Evolutionary conservation across 2,888 invertebrate species (phyloP).

Genomic region (Orchesellides sinensis): DNA sequence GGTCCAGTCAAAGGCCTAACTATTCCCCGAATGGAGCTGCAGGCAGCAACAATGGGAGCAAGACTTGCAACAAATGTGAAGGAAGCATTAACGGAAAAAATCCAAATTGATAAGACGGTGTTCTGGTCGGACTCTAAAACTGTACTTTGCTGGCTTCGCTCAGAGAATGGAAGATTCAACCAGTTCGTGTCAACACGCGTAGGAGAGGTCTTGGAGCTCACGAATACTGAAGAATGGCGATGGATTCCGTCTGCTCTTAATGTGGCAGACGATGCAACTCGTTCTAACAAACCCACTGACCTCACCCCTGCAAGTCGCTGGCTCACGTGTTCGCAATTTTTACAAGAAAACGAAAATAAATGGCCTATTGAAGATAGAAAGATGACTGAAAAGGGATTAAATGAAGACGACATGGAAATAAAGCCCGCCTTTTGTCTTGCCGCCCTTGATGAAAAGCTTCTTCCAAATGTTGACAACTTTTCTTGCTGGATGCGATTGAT

Average conservation of each 20-base stretch:
- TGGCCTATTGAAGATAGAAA: conserved; percentile 61
- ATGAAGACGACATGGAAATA: neutral
- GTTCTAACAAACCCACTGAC: conserved; percentile 26
- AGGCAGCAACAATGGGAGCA: conserved; percentile 68
- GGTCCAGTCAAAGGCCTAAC: conserved; percentile 61
- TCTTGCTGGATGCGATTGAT: conserved; percentile 30
- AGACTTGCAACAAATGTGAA: conserved; percentile 25
- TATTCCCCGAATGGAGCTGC: conserved; percentile 71
- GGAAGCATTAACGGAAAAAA: neutral
- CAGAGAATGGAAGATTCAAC: conserved; percentile 49
- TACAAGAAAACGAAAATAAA: conserved; percentile 22
- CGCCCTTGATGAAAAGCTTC: neutral
- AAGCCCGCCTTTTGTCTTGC: too few relatives aligned
- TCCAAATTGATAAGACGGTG: neutral
- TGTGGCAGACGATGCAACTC: conserved; percentile 71
- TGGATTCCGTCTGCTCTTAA: conserved; percentile 70
- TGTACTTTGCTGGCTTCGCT: conserved; percentile 67
- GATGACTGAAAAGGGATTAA: neutral
- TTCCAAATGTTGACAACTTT: conserved; percentile 20
- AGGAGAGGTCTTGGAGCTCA: conserved; percentile 60
- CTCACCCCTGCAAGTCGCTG: conserved; percentile 50
- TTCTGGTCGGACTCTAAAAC: conserved; percentile 67
- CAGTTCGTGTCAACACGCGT: conserved; percentile 68
- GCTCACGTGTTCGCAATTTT: conserved; percentile 71
- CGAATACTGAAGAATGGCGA: conserved; percentile 55